These are phyloP conservation scores for Hippocampus guttulatus DNA, from an alignment of 2,113 vertebrate species.

Conservation along the genomic window DNA sequence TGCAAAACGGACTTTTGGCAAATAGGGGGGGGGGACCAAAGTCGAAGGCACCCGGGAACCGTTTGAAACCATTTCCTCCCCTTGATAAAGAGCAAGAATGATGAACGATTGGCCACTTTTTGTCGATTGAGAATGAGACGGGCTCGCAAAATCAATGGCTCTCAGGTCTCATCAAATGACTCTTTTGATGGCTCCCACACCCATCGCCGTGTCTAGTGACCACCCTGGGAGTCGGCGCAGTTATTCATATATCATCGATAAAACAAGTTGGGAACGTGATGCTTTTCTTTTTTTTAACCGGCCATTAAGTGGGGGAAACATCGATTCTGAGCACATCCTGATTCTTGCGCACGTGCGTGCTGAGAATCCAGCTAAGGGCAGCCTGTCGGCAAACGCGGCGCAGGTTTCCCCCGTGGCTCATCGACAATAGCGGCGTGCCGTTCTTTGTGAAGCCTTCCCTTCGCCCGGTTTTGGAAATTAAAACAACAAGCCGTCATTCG, in stretches of 20 bases:
- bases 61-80: background rate
- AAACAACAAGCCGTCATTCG: conserved; percentile 32
- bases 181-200: conserved; percentile 5
- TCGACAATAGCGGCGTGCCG: conserved; percentile 23
- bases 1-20: too few species aligned
- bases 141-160: conserved; percentile 17
- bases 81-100: background rate
- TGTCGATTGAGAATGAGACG: background rate
- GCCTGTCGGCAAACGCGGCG: conserved; percentile 16
- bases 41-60: too few species aligned
- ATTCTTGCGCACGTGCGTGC: background rate
- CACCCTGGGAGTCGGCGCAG: background rate
- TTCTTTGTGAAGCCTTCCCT: conserved; percentile 24
- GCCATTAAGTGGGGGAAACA: background rate
- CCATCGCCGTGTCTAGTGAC: background rate
- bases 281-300: background rate
- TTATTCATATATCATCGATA: conserved; percentile 40
- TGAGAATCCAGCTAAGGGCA: conserved; percentile 8
- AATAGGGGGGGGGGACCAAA: too few species aligned
- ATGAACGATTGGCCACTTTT: background rate
- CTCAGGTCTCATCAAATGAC: conserved; percentile 16
- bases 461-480: conserved; percentile 4
- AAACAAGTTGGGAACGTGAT: background rate
- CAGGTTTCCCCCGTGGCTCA: conserved; percentile 39
- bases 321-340: background rate